These are phyloP conservation scores for Hyperoodon ampullatus DNA, from an alignment of 2,113 vertebrate species.

Conservation along the genomic window DNA sequence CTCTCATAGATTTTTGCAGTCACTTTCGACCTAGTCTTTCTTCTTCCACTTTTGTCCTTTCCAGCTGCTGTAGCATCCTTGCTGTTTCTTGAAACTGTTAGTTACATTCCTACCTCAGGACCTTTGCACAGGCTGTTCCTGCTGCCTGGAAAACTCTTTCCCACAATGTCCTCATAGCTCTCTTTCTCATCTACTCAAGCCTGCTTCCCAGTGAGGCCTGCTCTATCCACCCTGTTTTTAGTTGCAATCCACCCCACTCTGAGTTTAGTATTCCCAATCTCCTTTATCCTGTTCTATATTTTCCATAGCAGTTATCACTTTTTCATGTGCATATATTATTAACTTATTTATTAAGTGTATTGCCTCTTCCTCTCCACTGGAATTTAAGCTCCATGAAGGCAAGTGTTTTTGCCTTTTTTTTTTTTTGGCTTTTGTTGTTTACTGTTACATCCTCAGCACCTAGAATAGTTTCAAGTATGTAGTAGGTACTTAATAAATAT, in stretches of 20 bases:
- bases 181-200: not conserved
- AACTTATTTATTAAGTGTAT: not conserved
- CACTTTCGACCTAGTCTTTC: not conserved
- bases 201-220: not conserved
- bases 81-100: not conserved
- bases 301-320: not conserved
- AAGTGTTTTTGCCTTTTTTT: not conserved
- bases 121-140: not conserved
- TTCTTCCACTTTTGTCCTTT: not conserved
- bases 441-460: not conserved
- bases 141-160: not conserved
- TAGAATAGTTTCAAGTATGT: not conserved
- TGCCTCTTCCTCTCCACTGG: not conserved
- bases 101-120: not conserved
- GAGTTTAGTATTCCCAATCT: not conserved
- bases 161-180: not conserved
- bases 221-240: not conserved
- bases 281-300: not conserved
- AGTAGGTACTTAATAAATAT: not conserved
- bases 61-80: not conserved
- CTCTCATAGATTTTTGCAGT: not conserved
- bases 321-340: not conserved
- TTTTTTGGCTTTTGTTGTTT: not conserved
- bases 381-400: not conserved
- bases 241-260: not conserved